Conservation (phyloP, 2,797 vertebrate genomes). For the Tauraco hartlaubi region DNA sequence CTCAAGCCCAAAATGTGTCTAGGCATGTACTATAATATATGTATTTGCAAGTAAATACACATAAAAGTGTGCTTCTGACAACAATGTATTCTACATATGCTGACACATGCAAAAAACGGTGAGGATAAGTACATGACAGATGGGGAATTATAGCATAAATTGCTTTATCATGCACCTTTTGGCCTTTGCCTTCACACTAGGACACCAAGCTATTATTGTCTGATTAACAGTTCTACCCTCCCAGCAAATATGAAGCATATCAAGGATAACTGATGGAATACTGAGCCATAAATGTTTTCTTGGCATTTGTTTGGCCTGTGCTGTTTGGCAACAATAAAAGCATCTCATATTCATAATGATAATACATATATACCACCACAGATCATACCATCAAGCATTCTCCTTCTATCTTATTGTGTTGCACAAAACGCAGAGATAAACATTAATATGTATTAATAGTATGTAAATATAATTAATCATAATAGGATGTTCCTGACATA, state of each 20-base stretch:
- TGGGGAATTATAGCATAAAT: slow-evolving; percentile 1
- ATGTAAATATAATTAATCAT: slow-evolving; percentile 59
- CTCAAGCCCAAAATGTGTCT: neutral
- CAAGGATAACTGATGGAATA: slow-evolving; percentile 43
- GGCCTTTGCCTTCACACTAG: neutral
- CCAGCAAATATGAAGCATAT: slow-evolving; percentile 8
- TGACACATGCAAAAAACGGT: neutral
- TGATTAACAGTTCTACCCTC: slow-evolving; percentile 21
- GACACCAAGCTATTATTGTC: neutral
- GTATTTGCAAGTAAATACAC: neutral
- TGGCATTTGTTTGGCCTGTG: slow-evolving; percentile 20
- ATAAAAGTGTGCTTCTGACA: neutral
- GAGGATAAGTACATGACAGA: neutral
- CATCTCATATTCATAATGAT: slow-evolving; percentile 45
- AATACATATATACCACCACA: slow-evolving; percentile 41
- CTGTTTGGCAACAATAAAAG: slow-evolving; percentile 56
- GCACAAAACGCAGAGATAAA: neutral
- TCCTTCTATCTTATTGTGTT: neutral
- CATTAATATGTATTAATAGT: slow-evolving; percentile 33
- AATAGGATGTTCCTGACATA: slow-evolving; percentile 15
- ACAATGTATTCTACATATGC: neutral
- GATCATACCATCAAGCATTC: slow-evolving; percentile 13
- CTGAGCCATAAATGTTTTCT: slow-evolving; percentile 31
- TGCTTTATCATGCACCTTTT: neutral
- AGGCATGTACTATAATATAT: neutral